A percentile compares a stretch with the other conserved stretches of the same genome.
Evolutionary conservation across 2,113 vertebrate genomes (phyloP).

Genomic region (Prinia subflava): DNA sequence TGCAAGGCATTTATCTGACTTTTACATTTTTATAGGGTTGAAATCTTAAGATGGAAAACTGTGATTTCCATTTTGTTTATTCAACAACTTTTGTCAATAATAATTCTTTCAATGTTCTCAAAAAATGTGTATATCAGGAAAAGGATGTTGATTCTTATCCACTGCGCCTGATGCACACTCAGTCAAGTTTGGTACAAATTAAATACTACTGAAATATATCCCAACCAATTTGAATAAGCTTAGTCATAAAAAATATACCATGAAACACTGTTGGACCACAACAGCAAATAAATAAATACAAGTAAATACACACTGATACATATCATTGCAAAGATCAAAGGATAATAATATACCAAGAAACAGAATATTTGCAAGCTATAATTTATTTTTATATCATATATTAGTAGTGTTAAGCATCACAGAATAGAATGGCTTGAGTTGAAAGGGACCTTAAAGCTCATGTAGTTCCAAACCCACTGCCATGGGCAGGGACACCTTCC

Average conservation of each 20-base stretch:
- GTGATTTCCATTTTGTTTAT: not conserved
- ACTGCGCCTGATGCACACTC: not conserved
- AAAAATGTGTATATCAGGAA: not conserved
- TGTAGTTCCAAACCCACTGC: not conserved
- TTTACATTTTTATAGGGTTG: not conserved
- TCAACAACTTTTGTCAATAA: not conserved
- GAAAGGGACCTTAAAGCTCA: not conserved
- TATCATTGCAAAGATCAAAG: not conserved
- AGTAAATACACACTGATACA: not conserved
- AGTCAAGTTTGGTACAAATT: not conserved
- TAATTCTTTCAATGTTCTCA: not conserved
- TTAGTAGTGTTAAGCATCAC: not conserved
- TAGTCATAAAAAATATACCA: not conserved
- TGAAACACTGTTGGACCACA: not conserved
- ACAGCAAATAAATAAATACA: not conserved
- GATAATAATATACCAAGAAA: not conserved
- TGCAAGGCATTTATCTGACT: not conserved
- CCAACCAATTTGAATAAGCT: not conserved
- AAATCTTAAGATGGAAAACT: not conserved
- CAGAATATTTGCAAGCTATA: not conserved
- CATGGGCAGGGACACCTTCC: not conserved
- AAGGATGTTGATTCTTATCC: not conserved
- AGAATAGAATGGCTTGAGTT: not conserved
- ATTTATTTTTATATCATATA: not conserved
- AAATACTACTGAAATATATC: not conserved